Base-by-base conservation (phyloP, 2,113 vertebrate species). In the Cavia porcellus region DNA sequence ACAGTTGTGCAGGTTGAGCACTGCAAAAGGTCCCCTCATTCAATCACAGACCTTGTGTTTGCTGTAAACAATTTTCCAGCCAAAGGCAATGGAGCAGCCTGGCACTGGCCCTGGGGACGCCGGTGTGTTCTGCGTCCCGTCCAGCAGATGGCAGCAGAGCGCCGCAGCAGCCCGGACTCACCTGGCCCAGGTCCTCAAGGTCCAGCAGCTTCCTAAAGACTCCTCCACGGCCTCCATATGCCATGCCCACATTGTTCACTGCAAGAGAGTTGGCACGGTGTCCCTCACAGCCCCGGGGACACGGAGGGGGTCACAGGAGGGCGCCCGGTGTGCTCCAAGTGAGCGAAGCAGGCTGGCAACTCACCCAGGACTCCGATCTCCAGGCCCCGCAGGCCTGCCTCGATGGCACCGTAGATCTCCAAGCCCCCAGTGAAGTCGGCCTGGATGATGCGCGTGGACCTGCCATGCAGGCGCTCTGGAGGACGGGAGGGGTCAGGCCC, bases 351-450 rank as follows among this genome's bases (percentile, higher is more conserved):
- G n/a, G 32, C 35, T 0, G 10, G 55, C 30, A 24, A 72, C 57
- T 50, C 97, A 99, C 99, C 99, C 95, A 99, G 97, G 92, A 99
- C 98, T 96, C 99, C 99, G 10, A 99, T 98, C 57, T 99, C 98
- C 97, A 99, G 96, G 94, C 96, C 98, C 50, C 15, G 38, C 45
- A 99, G 97, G 52, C 90, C 77, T 9, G 97, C 62, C 42, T 97
- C 97, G 11, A 99, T 98, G 8, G 80, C 80, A 5, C 98, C 96
- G 30, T 99, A 99, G 91, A 99, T 99, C 38, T 96, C 97, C 61
- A 96, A 86, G 8, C 98, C 98, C 0, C 96, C 86, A 0, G 98
- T 38, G 38, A 38, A 38, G 38, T 38, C 38, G 38, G 2, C 38
- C 38, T 38, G 38, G 38, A 38, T 38, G 38, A 38, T 38, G 38